These are phyloP conservation scores for Notamacropus eugenii DNA, from an alignment of 2,797 vertebrate species.

Conservation along the genomic window DNA sequence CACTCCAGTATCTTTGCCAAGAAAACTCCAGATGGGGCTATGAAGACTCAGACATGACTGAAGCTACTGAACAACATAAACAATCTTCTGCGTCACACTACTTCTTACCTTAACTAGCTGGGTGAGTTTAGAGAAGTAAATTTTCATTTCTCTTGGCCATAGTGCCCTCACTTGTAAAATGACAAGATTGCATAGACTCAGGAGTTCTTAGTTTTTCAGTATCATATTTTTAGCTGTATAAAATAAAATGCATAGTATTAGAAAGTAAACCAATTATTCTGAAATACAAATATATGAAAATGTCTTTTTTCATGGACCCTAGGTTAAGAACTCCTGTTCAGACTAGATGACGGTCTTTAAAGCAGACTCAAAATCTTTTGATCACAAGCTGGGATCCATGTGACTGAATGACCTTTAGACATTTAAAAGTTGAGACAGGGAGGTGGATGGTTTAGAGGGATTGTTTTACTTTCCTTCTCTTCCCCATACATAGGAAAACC, in stretches of 20 bases:
- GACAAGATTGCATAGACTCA: neutral
- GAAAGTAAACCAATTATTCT: neutral
- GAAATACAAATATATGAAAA: neutral
- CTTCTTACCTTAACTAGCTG: neutral
- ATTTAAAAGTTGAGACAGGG: neutral
- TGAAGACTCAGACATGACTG: neutral
- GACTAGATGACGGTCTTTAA: neutral
- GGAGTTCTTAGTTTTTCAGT: neutral
- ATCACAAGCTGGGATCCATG: neutral
- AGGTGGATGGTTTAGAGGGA: neutral
- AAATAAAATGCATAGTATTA: neutral
- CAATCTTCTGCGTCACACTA: neutral
- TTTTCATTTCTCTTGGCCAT: neutral
- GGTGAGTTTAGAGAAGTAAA: neutral
- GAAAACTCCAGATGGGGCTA: neutral
- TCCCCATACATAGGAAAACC: neutral
- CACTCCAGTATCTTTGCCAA: neutral
- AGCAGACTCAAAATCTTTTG: neutral
- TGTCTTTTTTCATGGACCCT: neutral
- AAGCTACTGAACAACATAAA: neutral
- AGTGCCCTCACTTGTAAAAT: neutral
- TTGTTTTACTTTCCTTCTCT: neutral
- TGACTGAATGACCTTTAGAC: neutral
- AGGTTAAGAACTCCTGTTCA: neutral
- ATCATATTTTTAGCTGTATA: neutral